phyloP scores from a whole-genome alignment of 2,888 invertebrate species.

The Malachius bipustulatus region DNA sequence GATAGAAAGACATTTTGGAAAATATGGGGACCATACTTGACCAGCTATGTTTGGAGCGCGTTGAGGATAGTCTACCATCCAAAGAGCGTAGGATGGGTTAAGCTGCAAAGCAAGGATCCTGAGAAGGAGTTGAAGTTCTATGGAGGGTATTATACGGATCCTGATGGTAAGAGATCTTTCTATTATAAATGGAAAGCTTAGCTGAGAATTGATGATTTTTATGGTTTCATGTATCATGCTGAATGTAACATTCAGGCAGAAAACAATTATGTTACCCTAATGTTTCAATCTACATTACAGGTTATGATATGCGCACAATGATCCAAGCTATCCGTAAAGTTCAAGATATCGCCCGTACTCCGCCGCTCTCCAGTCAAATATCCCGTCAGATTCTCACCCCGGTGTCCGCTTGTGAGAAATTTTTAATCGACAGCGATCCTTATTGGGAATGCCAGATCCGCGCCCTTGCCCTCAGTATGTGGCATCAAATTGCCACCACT shows the following conservation, averaged over 20 bases:
- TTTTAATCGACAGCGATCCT: slow-evolving; percentile 36
- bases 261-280: too few relatives aligned
- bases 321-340: slow-evolving; percentile 38
- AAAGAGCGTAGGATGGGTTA: slow-evolving; percentile 54
- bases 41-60: slow-evolving; percentile 22
- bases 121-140: slow-evolving; percentile 59
- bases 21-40: slow-evolving; percentile 44
- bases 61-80: slow-evolving; percentile 63
- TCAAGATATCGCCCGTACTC: slow-evolving; percentile 38
- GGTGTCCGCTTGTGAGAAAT: slow-evolving; percentile 40
- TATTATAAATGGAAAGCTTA: too few relatives aligned
- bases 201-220: too few relatives aligned
- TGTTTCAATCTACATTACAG: too few relatives aligned
- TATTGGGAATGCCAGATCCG: slow-evolving; percentile 43
- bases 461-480: slow-evolving; percentile 38
- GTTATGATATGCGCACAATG: slow-evolving; percentile 31
- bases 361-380: slow-evolving; percentile 38
- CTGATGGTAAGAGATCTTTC: slow-evolving; percentile 31
- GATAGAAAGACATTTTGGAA: slow-evolving; percentile 43
- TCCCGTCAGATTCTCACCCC: slow-evolving; percentile 33
- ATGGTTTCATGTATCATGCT: too few relatives aligned
- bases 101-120: slow-evolving; percentile 59
- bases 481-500: slow-evolving; percentile 43
- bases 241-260: too few relatives aligned
- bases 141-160: slow-evolving; percentile 65